Conservation (phyloP, 2,113 vertebrate species). For the Pangasianodon hypophthalmus region DNA sequence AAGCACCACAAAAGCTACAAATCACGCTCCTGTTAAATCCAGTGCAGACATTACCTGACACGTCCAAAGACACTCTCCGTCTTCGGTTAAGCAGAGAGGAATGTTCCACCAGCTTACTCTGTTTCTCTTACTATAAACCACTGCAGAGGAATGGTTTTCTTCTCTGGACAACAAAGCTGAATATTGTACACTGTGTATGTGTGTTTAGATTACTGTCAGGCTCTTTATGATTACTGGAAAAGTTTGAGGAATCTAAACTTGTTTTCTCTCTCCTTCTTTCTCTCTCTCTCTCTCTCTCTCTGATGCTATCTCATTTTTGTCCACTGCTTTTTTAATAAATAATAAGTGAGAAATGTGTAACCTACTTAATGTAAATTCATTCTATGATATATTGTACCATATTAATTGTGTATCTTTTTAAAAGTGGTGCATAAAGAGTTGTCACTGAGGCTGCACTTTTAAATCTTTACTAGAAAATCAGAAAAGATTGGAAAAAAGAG, state of each 20-base stretch:
- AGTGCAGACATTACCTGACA: slow-evolving; percentile 48
- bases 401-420: background rate
- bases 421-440: background rate
- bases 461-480: background rate
- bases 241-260: slow-evolving; percentile 50
- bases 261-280: slow-evolving; percentile 2
- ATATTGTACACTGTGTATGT: slow-evolving; percentile 56
- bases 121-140: slow-evolving; percentile 58
- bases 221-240: slow-evolving; percentile 56
- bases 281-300: slow-evolving; percentile 28
- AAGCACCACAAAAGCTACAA: slow-evolving; percentile 43
- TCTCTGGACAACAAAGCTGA: slow-evolving; percentile 58
- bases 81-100: slow-evolving; percentile 50
- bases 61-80: slow-evolving; percentile 50
- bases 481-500: background rate
- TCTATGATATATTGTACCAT: background rate
- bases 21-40: slow-evolving; percentile 45
- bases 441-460: background rate
- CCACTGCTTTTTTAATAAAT: background rate
- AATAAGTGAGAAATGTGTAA: slow-evolving; percentile 21
- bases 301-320: slow-evolving; percentile 9
- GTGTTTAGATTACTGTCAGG: slow-evolving; percentile 56
- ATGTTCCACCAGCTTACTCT: slow-evolving; percentile 57
- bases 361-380: background rate
- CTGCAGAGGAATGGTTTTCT: slow-evolving; percentile 56